phyloP scores from a whole-genome alignment of 2,797 vertebrate genomes.

The Sebastes kiyomatsui region DNA sequence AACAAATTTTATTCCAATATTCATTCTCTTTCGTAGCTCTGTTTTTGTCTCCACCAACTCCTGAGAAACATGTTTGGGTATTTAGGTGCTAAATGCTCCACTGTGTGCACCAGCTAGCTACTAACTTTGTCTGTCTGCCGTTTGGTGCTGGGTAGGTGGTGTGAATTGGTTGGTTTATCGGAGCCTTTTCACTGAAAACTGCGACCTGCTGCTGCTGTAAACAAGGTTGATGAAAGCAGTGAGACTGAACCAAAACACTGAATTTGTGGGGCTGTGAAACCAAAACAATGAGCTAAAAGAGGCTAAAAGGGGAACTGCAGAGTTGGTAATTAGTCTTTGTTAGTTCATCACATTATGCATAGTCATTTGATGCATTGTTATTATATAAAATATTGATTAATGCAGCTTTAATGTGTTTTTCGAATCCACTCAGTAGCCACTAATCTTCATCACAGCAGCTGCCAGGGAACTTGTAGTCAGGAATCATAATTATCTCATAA shows the following conservation, averaged over 20 bases:
- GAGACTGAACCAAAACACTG: neutral
- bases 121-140: neutral
- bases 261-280: neutral
- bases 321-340: neutral
- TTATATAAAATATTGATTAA: neutral
- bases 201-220: neutral
- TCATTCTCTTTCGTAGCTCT: neutral
- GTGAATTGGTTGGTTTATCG: neutral
- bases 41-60: neutral
- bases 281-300: neutral
- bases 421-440: neutral
- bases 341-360: conserved; percentile 4
- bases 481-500: conserved; percentile 8
- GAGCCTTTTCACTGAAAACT: neutral
- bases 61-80: neutral
- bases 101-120: neutral
- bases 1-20: neutral
- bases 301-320: neutral
- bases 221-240: neutral
- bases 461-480: neutral
- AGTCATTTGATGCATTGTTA: neutral
- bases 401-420: conserved; percentile 24
- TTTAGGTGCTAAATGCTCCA: neutral
- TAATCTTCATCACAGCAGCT: conserved; percentile 12
- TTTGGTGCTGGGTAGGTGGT: neutral